A percentile compares a stretch with the other conserved stretches of the same genome.
Conservation (phyloP, 2,113 vertebrate genomes). For the Dromaius novaehollandiae region DNA sequence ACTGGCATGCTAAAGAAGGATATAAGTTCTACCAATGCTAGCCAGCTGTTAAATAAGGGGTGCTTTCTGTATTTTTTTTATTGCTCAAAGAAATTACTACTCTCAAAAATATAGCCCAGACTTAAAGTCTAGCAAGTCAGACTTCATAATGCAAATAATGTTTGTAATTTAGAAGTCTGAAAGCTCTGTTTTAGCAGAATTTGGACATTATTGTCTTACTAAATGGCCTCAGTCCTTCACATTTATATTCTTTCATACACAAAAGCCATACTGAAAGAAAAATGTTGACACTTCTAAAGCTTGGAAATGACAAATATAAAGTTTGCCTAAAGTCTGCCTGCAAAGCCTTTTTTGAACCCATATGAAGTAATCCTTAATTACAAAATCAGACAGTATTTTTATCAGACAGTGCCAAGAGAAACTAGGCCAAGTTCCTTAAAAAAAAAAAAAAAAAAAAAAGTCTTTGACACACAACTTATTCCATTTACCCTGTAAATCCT, state of each 20-base stretch:
- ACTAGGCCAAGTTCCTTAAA: neutral
- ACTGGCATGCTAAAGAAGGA: neutral
- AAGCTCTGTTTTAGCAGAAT: neutral
- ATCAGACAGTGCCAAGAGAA: neutral
- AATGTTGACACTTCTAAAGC: neutral
- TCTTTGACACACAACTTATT: neutral
- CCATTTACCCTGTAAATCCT: neutral
- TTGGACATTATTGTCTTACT: neutral
- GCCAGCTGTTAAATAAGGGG: neutral
- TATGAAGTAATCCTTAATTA: neutral
- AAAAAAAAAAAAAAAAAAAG: no score
- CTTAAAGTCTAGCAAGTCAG: neutral
- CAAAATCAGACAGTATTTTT: neutral
- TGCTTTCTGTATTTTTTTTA: neutral
- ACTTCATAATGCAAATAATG: neutral
- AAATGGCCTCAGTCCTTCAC: neutral
- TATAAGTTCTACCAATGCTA: neutral
- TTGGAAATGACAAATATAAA: neutral
- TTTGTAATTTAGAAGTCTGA: neutral
- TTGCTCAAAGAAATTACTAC: neutral
- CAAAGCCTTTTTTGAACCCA: neutral
- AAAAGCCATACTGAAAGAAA: neutral
- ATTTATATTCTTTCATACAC: neutral
- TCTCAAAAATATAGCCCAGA: neutral
- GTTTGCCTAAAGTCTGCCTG: neutral